A percentile compares a stretch with the other conserved stretches of the same genome.
Evolutionary conservation across 2,113 vertebrate genomes (phyloP).

Genomic region (Rhabdornis inornatus): DNA sequence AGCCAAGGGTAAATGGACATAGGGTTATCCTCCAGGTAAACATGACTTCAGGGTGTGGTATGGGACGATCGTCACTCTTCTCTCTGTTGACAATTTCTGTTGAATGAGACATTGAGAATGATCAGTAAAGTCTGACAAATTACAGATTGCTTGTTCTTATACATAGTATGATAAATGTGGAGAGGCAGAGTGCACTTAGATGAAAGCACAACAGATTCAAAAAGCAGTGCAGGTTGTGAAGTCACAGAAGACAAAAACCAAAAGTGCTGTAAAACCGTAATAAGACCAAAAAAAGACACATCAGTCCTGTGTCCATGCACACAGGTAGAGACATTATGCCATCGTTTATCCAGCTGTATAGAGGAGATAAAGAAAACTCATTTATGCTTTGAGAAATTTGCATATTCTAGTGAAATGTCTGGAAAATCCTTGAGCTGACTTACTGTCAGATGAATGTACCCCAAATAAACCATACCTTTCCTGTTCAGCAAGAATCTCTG

Average conservation of each 20-base stretch:
- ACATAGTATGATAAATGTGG: not conserved
- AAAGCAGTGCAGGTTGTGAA: not conserved
- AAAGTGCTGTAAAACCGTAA: not conserved
- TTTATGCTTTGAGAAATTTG: not conserved
- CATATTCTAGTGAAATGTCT: not conserved
- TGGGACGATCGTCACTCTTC: not conserved
- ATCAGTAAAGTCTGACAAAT: accelerated
- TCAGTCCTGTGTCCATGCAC: not conserved
- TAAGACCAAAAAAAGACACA: accelerated
- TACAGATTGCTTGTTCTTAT: not conserved
- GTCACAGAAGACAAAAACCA: not conserved
- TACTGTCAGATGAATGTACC: not conserved
- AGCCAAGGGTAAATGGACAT: not conserved
- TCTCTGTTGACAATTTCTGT: not conserved
- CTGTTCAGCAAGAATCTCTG: not conserved
- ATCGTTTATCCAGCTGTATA: not conserved
- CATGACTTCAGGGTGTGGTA: not conserved
- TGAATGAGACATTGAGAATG: not conserved
- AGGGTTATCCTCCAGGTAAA: not conserved
- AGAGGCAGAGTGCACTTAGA: not conserved
- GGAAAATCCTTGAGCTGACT: not conserved
- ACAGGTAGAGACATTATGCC: not conserved
- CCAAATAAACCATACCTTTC: not conserved
- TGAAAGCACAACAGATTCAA: not conserved
- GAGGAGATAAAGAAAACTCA: not conserved